Evolutionary conservation across 2,797 vertebrate genomes (phyloP).

Genomic region (Microchirus variegatus): DNA sequence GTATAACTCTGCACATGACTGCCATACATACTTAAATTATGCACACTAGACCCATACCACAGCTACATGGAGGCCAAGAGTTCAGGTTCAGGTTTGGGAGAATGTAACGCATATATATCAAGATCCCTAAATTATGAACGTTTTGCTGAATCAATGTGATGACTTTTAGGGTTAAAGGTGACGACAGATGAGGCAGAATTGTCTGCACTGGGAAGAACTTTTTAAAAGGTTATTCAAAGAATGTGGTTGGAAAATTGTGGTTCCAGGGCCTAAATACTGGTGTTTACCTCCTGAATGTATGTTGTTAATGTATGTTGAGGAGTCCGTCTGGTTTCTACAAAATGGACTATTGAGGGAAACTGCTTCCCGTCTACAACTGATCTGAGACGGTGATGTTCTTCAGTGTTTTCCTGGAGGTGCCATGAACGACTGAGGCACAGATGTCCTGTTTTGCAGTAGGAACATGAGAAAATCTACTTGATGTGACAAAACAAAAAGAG

Average conservation of each 20-base stretch:
- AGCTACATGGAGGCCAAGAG: constrained; percentile 35
- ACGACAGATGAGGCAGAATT: constrained; percentile 3
- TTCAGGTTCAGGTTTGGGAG: constrained; percentile 60
- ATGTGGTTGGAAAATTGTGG: neutral
- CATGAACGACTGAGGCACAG: constrained; percentile 22
- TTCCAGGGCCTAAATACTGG: constrained; percentile 18
- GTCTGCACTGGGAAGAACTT: constrained; percentile 24
- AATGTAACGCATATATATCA: constrained; percentile 33
- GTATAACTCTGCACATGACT: constrained; percentile 34
- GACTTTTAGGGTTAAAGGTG: constrained; percentile 13
- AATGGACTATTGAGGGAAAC: constrained; percentile 18
- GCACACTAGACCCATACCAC: constrained; percentile 46
- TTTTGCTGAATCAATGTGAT: constrained; percentile 36
- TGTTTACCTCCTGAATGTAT: constrained; percentile 59
- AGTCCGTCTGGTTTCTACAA: constrained; percentile 17
- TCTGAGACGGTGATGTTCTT: neutral
- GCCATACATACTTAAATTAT: constrained; percentile 39
- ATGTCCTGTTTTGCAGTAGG: constrained; percentile 1
- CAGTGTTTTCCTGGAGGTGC: constrained; percentile 30
- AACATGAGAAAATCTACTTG: constrained; percentile 15
- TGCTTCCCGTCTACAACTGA: neutral
- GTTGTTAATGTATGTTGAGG: constrained; percentile 25
- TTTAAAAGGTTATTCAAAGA: constrained; percentile 15
- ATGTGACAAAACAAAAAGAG: constrained; percentile 23
- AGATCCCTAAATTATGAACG: constrained; percentile 22